Base-by-base conservation (phyloP, 1,140 invertebrate species). In the Pemphigus obesinymphae region DNA sequence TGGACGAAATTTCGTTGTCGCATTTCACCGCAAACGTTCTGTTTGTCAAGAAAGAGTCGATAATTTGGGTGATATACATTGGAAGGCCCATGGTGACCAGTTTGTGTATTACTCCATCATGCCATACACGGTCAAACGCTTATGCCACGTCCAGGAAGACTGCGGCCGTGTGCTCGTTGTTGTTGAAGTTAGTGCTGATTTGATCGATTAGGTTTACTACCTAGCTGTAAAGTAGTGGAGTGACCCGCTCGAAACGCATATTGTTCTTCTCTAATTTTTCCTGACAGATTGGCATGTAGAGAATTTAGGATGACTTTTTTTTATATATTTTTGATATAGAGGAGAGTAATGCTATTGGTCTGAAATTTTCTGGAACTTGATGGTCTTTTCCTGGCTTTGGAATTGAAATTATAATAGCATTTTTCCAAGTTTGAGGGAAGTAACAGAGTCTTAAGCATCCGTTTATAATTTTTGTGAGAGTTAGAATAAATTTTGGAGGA, bases 21-120 rank as follows among this genome's bases (percentile, higher is more conserved):
- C 17, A 20, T 2, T 6, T 1, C 2, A 20, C 17, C 0, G 15
- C 1, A 17, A 50, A 50, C 2, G 48, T 3, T 1, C 48, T 1
- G 48, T 50, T 17, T 50, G 13, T 3, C 2, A 50, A 6, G 13
- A 50, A 50, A 1, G 48, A 50, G 17, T 17, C 1, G 8, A 20
- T 50, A 20, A 20, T 17, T 20, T 50, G 1, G 20, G 20, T 50
- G 48, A 50, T 8, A 17, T 3, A 50, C 4, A 4, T 8, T 43
- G 37, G 37, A 23, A 68, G 40, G 17, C 2, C 13, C 26, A 53
- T 34, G 37, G 2, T 15, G 2, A 6, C 2, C 87, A 81, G 31
- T 53, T 76, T 76, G 10, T 53, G 23, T 3, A 76, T 1, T 2
- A 76, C 26, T 3, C 50, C 50, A 0, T 31, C 45, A n/a, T 70